These are phyloP conservation scores for Pristionchus entomophagus DNA, from an alignment of 2,888 invertebrate genomes.

Conservation along the genomic window DNA sequence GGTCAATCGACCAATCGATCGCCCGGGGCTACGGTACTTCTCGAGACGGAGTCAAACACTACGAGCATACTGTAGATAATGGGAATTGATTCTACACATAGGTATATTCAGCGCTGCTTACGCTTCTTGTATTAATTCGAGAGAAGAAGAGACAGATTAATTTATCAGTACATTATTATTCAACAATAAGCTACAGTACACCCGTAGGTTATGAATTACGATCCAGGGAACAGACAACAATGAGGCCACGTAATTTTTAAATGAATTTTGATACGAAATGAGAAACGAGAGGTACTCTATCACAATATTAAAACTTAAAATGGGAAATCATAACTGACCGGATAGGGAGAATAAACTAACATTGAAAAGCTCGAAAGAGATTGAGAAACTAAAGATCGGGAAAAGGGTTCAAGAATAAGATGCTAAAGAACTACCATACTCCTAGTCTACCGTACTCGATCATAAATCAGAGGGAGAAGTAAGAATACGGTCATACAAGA, in stretches of 20 bases:
- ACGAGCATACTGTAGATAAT: neutral
- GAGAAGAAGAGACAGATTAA: too few species aligned
- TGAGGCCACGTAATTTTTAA: neutral
- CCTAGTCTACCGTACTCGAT: neutral
- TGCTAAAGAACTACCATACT: too few species aligned
- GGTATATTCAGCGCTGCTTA: neutral
- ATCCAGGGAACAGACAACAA: neutral
- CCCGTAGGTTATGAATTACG: neutral
- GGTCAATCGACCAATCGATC: neutral
- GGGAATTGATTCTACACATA: neutral
- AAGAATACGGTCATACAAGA: neutral
- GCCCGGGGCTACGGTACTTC: neutral
- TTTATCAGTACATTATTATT: neutral
- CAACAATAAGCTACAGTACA: constrained; percentile 11
- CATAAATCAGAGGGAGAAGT: neutral
- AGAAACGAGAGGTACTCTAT: neutral
- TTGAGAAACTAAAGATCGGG: neutral
- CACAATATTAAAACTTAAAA: neutral
- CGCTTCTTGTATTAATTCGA: too few species aligned
- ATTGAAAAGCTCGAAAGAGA: neutral
- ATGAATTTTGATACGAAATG: neutral
- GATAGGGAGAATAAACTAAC: too few species aligned
- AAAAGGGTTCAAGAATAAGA: neutral
- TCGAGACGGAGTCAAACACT: neutral
- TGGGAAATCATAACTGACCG: neutral